These are phyloP conservation scores for Spisula subtruncata DNA, from an alignment of 2,888 invertebrate genomes.

Conservation along the genomic window DNA sequence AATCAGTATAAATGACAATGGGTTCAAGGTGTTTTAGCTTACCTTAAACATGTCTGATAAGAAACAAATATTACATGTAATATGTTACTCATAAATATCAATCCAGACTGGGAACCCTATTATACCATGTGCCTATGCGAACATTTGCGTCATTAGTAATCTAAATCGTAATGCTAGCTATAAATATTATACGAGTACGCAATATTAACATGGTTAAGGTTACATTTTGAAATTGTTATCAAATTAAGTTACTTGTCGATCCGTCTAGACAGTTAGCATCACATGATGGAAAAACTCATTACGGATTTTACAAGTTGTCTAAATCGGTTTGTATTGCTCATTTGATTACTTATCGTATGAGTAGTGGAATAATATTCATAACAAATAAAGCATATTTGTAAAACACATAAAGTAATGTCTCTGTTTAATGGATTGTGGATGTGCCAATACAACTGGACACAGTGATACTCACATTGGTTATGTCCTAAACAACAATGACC, in stretches of 20 bases:
- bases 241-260: not conserved
- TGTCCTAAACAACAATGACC: no score
- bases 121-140: not conserved
- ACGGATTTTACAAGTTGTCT: not conserved
- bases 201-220: not conserved
- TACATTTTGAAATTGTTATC: conserved; percentile 2
- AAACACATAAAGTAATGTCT: no score
- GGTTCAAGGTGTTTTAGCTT: no score
- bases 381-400: no score
- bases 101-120: not conserved
- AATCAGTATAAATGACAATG: no score
- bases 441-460: no score
- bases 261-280: not conserved
- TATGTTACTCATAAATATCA: not conserved
- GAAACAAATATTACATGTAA: no score
- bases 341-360: not conserved
- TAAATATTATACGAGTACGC: not conserved
- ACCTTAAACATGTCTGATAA: no score
- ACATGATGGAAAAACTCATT: not conserved
- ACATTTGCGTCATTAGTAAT: not conserved
- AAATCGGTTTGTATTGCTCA: not conserved
- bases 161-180: not conserved
- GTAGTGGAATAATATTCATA: not conserved
- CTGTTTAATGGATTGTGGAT: no score
- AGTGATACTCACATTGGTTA: no score